Percentiles rank a stretch among this genome's conserved stretches.
These are phyloP conservation scores for Gila robusta DNA, from an alignment of 2,797 vertebrate genomes.

Conservation along the genomic window DNA sequence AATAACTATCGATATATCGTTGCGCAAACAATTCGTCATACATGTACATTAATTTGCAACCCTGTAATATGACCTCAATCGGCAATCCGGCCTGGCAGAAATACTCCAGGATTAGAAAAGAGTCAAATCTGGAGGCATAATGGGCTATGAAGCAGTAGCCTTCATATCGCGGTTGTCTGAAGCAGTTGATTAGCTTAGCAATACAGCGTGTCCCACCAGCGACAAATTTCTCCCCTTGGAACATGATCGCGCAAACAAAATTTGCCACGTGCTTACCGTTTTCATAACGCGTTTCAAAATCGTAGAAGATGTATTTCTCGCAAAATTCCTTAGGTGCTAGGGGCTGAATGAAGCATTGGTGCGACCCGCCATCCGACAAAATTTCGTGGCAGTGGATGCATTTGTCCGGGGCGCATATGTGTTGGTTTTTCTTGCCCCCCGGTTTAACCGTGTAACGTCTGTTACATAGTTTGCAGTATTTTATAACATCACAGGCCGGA, in stretches of 20 bases:
- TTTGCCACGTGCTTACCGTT: too few relatives aligned
- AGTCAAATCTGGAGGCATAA: background rate
- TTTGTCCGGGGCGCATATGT: accelerated
- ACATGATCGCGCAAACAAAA: too few relatives aligned
- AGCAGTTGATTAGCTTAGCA: background rate
- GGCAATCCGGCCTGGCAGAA: accelerated
- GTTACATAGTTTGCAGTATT: background rate
- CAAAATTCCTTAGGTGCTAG: background rate
- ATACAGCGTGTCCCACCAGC: background rate
- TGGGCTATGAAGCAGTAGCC: background rate
- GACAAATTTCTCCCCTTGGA: too few relatives aligned
- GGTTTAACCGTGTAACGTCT: background rate
- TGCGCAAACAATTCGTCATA: background rate
- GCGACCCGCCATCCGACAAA: accelerated
- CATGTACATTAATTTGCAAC: background rate
- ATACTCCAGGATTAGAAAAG: background rate
- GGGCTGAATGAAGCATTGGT: too few relatives aligned
- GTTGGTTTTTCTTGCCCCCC: too few relatives aligned
- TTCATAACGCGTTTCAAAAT: too few relatives aligned
- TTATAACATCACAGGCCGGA: accelerated
- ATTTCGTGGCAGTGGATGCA: too few relatives aligned
- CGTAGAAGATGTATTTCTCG: too few relatives aligned
- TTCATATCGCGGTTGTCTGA: background rate
- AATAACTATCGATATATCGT: background rate
- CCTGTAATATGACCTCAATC: background rate